These are phyloP conservation scores for Buceros bicornis DNA, from an alignment of 2,797 vertebrate genomes.

Conservation along the genomic window DNA sequence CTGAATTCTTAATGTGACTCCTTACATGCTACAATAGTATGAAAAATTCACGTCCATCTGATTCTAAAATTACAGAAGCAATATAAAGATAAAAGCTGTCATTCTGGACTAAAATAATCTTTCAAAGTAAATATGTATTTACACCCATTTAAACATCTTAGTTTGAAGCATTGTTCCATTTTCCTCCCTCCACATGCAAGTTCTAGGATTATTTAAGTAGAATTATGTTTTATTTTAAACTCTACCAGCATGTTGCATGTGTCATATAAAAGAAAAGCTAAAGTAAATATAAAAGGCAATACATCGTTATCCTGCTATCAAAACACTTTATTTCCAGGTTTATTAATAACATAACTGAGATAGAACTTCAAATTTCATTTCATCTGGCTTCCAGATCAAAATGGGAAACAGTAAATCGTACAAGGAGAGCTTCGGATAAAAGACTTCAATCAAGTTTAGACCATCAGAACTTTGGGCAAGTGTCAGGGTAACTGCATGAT, in stretches of 20 bases:
- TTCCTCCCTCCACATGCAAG: background rate
- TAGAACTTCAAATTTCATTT: background rate
- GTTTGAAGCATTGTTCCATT: background rate
- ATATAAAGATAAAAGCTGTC: background rate
- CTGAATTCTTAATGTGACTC: background rate
- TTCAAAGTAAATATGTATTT: background rate
- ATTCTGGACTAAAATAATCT: background rate
- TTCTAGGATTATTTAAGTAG: background rate
- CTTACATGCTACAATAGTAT: background rate
- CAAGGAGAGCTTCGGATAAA: background rate
- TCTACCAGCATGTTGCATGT: background rate
- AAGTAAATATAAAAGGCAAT: background rate
- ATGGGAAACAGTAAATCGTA: background rate
- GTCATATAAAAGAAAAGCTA: background rate
- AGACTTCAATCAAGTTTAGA: background rate
- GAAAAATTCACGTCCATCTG: background rate
- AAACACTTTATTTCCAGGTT: background rate
- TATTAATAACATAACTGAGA: background rate
- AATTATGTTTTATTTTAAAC: background rate
- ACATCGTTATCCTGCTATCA: background rate
- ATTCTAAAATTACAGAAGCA: background rate
- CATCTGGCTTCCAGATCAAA: background rate
- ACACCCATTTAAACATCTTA: background rate
- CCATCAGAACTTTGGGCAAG: background rate
- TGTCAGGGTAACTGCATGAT: background rate